Evolutionary conservation across 2,888 invertebrate species (phyloP).

Genomic region (Laspeyria flexula): DNA sequence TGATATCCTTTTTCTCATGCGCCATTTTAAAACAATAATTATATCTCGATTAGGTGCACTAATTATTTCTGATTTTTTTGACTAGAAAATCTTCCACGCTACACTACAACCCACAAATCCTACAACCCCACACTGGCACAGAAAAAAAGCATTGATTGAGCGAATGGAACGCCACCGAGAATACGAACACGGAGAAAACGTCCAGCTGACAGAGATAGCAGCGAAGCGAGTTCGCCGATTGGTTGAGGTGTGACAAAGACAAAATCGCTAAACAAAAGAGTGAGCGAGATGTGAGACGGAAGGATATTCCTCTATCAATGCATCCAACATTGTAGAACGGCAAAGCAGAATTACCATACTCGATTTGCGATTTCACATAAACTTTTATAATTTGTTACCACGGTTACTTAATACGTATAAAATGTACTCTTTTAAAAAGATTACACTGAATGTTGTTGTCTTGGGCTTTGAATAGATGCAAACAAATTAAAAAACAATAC

Average conservation of each 20-base stretch:
- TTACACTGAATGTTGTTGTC: no score
- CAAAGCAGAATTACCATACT: slow-evolving; percentile 26
- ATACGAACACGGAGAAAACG: slow-evolving; percentile 41
- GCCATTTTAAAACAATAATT: slow-evolving; percentile 70
- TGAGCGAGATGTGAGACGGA: slow-evolving; percentile 69
- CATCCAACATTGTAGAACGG: slow-evolving; percentile 56
- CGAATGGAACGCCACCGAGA: slow-evolving; percentile 47
- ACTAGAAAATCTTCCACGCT: slow-evolving; percentile 78
- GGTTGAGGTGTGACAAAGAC: slow-evolving; percentile 57
- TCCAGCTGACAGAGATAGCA: slow-evolving; percentile 61
- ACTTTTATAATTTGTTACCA: no score
- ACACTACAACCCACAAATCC: slow-evolving; percentile 72
- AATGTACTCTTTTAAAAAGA: no score
- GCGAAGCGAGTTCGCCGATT: slow-evolving; percentile 47
- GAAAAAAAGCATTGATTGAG: slow-evolving; percentile 82
- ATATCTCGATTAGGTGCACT: slow-evolving; percentile 64
- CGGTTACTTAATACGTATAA: no score
- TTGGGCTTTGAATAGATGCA: no score
- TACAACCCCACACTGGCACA: slow-evolving; percentile 74
- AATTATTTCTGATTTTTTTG: slow-evolving; percentile 65
- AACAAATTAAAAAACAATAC: no score
- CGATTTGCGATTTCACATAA: neutral
- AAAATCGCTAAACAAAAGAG: slow-evolving; percentile 52
- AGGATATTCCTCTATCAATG: slow-evolving; percentile 63
- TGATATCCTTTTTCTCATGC: slow-evolving; percentile 73